These are phyloP conservation scores for Meda fulgida DNA, from an alignment of 2,797 vertebrate species.

Conservation along the genomic window DNA sequence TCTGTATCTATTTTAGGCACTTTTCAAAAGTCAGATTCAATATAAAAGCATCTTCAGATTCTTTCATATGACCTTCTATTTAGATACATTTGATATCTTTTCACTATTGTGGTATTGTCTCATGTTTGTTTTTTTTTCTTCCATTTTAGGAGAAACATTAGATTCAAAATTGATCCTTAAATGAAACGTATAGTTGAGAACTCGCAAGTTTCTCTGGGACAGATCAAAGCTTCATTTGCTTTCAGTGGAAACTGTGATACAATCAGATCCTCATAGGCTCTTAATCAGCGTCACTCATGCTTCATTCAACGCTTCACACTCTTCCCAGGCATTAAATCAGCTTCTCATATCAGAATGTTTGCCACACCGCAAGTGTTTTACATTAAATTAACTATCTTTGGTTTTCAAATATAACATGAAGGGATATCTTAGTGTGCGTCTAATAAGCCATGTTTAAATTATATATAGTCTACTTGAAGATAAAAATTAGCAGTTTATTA, in stretches of 20 bases:
- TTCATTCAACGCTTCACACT: constrained; percentile 53
- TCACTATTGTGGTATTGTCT: neutral
- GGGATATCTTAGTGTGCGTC: neutral
- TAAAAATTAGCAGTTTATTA: neutral
- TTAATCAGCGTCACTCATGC: constrained; percentile 61
- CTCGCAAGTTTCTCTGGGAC: neutral
- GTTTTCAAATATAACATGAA: neutral
- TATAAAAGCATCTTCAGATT: neutral
- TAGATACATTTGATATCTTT: neutral
- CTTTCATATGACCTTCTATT: neutral
- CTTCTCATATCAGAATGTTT: neutral
- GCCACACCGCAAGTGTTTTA: neutral
- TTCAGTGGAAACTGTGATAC: constrained; percentile 65
- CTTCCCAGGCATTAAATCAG: constrained; percentile 24
- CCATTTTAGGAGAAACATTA: neutral
- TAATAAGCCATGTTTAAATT: neutral
- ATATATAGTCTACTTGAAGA: neutral
- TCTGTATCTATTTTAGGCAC: no score
- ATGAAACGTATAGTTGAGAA: neutral
- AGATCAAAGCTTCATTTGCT: constrained; percentile 47
- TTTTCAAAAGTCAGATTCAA: neutral
- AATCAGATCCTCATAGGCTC: constrained; percentile 67
- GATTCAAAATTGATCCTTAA: neutral
- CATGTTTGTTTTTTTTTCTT: neutral
- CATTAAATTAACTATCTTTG: neutral